Base-by-base conservation (phyloP, 2,797 vertebrate species). In the Rhinatrema bivittatum region DNA sequence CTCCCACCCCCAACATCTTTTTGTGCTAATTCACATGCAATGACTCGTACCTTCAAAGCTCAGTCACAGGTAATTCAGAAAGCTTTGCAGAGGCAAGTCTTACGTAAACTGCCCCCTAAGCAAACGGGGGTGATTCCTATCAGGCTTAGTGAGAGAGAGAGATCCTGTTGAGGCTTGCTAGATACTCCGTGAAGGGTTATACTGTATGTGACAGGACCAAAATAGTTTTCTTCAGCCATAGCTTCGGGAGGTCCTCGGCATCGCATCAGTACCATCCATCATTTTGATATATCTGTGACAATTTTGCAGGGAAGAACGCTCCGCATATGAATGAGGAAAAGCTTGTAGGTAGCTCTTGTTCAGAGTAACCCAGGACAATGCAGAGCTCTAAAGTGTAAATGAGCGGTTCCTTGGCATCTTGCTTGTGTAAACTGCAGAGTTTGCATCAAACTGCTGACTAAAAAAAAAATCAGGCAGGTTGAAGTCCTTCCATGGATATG, bases 161-260 rank as follows among this genome's bases (percentile, higher is more conserved):
- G 56, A 67, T 80, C 80, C 67, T 90, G 89, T 87, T 57, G 46
- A 70, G 83, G 78, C 87, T 80, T 84, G 86, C 47, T 65, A 54
- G 52, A 57, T 65, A 32, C 49, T 56, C 33, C 22, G 6, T 12
- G 5, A 46, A 18, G 35, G 33, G 2, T n/a, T n/a, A n/a, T n/a
- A n/a, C n/a, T n/a, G n/a, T n/a, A n/a, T n/a, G n/a, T n/a, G n/a
- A n/a, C n/a, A n/a, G n/a, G n/a, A n/a, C n/a, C n/a, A n/a, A n/a
- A n/a, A n/a, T n/a, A n/a, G n/a, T 25, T 25, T 25, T 25, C 25
- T 25, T 14, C n/a, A 8, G 5, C 25, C 7, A 7, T 25, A 4
- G 21, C 31, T 51, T 16, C 3, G 32, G 32, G 1, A 31, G 5
- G 22, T n/a, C 3, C 10, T n/a, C n/a, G n/a, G n/a, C n/a, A n/a